Conservation (phyloP, 2,888 invertebrate species). For the Sycophila texana region DNA sequence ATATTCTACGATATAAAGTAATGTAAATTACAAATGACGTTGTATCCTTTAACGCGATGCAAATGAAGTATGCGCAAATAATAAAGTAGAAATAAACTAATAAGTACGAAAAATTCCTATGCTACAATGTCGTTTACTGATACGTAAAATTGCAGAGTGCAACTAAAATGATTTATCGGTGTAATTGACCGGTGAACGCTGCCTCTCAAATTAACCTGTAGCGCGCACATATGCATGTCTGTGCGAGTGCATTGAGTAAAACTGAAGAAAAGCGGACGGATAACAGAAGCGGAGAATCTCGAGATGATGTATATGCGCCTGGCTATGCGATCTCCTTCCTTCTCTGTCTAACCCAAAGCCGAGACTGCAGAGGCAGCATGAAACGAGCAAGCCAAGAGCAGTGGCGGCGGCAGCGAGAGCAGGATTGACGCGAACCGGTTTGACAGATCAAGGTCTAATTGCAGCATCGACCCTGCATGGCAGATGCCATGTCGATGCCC, state of each 20-base stretch:
- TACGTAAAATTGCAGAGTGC: background rate
- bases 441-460: slow-evolving; percentile 53
- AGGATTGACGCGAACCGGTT: slow-evolving; percentile 53
- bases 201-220: slow-evolving; percentile 7
- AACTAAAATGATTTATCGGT: slow-evolving; percentile 3
- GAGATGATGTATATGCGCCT: background rate
- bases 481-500: slow-evolving; percentile 47
- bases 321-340: background rate
- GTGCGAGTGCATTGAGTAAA: slow-evolving; percentile 10
- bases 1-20: background rate
- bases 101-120: background rate
- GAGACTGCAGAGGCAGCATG: background rate
- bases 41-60: too few species aligned
- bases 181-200: background rate
- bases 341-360: background rate
- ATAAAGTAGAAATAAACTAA: too few species aligned
- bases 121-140: background rate
- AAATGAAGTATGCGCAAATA: background rate
- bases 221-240: background rate
- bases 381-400: background rate
- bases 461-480: slow-evolving; percentile 47
- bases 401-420: slow-evolving; percentile 10
- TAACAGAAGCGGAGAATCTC: background rate
- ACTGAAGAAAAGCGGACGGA: slow-evolving; percentile 11
- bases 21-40: background rate